phyloP scores from a whole-genome alignment of 2,113 vertebrate species.

The Hippolais icterina region DNA sequence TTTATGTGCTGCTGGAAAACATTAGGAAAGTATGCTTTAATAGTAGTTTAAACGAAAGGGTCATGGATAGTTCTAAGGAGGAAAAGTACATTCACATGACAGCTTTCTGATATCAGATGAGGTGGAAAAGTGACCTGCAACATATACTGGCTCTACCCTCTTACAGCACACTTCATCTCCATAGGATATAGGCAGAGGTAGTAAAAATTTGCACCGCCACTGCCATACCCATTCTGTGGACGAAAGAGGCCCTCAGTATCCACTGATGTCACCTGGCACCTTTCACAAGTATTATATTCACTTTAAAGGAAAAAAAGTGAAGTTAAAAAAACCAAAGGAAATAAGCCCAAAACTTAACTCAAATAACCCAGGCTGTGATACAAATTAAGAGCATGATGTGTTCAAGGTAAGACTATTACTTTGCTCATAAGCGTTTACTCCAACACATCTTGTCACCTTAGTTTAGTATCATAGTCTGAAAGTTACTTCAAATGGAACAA shows the following conservation, averaged over 20 bases:
- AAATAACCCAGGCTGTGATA: constrained; percentile 42
- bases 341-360: constrained; percentile 74
- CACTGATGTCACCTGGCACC: constrained; percentile 65
- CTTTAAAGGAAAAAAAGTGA: constrained; percentile 76
- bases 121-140: neutral
- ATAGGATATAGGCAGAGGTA: neutral
- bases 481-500: constrained; percentile 33
- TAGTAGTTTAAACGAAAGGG: neutral
- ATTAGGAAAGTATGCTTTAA: neutral
- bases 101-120: neutral
- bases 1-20: neutral
- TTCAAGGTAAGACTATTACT: neutral
- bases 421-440: neutral
- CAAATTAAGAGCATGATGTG: neutral
- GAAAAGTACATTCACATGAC: neutral
- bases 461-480: constrained; percentile 30
- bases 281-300: constrained; percentile 54
- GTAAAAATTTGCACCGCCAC: constrained; percentile 18
- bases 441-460: neutral
- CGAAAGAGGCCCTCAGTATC: constrained; percentile 64
- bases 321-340: constrained; percentile 64
- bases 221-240: constrained; percentile 51
- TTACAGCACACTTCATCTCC: constrained; percentile 21
- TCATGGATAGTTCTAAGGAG: neutral
- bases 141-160: neutral